Evolutionary conservation across 2,888 invertebrate genomes (phyloP).

Genomic region (Caenorhabditis sinica): DNA sequence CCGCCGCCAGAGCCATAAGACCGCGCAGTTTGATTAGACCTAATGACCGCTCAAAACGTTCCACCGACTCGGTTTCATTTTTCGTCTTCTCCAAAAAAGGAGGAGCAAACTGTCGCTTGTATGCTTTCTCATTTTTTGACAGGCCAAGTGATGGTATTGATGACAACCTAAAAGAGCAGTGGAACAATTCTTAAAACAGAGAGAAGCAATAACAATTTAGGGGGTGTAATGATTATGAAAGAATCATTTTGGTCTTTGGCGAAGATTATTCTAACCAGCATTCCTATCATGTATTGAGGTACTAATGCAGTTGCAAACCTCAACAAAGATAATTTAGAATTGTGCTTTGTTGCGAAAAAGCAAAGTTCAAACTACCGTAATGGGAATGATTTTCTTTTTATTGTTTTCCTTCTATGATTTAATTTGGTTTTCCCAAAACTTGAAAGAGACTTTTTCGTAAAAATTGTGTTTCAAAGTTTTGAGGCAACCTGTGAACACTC

Average conservation of each 20-base stretch:
- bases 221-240: too few species aligned
- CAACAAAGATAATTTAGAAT: not conserved
- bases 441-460: too few species aligned
- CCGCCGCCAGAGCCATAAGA: not conserved
- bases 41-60: slow-evolving; percentile 43
- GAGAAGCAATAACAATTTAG: not conserved
- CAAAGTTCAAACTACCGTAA: too few species aligned
- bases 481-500: slow-evolving; percentile 19
- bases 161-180: slow-evolving; percentile 38
- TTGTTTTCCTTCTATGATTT: too few species aligned
- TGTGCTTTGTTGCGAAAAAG: too few species aligned
- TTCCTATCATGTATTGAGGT: too few species aligned
- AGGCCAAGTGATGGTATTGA: slow-evolving; percentile 24
- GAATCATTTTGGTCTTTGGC: too few species aligned
- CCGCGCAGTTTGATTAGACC: slow-evolving; percentile 48
- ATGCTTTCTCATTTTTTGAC: slow-evolving; percentile 56
- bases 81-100: slow-evolving; percentile 35
- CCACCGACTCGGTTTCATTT: slow-evolving; percentile 23
- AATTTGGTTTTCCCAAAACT: not conserved
- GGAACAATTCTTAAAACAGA: not conserved
- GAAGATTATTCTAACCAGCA: too few species aligned
- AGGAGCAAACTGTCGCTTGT: slow-evolving; percentile 46
- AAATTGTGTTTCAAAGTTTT: not conserved
- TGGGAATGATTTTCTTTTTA: too few species aligned
- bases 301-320: not conserved